Conservation (phyloP, 2,888 invertebrate genomes). For the Polyommatus icarus region DNA sequence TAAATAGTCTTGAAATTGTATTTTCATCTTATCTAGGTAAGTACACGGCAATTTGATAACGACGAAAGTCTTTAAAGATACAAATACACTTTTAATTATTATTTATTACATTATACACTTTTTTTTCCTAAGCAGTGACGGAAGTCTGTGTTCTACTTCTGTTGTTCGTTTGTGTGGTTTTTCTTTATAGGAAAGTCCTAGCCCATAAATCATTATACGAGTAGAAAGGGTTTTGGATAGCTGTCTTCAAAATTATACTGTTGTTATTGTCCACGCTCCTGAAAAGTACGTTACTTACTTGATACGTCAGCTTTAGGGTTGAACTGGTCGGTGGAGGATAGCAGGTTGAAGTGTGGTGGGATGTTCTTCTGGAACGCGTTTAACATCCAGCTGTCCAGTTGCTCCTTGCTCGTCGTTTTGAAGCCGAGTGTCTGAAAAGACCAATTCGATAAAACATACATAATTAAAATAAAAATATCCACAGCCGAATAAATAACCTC, state of each 20-base stretch:
- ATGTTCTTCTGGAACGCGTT: constrained; percentile 91
- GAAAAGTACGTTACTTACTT: constrained; percentile 60
- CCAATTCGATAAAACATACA: too few relatives aligned
- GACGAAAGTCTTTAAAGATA: too few relatives aligned
- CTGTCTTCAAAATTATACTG: not conserved
- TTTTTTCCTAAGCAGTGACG: too few relatives aligned
- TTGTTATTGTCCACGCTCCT: too few relatives aligned
- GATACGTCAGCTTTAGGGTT: constrained; percentile 77
- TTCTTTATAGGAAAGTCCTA: too few relatives aligned
- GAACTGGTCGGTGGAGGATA: constrained; percentile 79
- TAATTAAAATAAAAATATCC: too few relatives aligned
- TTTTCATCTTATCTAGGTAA: not conserved
- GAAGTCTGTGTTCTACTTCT: too few relatives aligned
- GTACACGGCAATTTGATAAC: not conserved
- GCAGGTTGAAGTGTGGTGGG: constrained; percentile 91
- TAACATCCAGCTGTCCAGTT: constrained; percentile 90
- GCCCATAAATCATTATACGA: too few relatives aligned
- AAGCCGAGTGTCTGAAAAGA: constrained; percentile 86
- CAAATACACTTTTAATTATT: too few relatives aligned
- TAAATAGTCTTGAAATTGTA: not conserved
- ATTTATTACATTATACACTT: too few relatives aligned
- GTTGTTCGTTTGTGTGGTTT: too few relatives aligned
- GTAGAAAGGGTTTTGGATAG: not conserved
- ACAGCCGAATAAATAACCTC: too few relatives aligned
- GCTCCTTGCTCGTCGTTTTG: constrained; percentile 87